Percentiles rank a stretch among this genome's conserved stretches.
Conservation (phyloP, 1,140 invertebrate genomes). For the Ruditapes philippinarum region DNA sequence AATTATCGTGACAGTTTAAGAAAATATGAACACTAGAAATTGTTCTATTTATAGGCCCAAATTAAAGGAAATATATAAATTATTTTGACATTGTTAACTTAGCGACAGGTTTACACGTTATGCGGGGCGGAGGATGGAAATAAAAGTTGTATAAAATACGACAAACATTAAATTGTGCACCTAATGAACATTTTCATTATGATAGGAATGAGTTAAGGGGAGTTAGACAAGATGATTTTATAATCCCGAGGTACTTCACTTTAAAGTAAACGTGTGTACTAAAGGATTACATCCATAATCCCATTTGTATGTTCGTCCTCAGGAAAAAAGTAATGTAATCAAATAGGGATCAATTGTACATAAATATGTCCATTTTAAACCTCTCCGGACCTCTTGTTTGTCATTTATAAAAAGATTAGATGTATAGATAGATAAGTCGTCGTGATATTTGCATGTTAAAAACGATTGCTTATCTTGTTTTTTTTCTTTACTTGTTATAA, state of each 20-base stretch:
- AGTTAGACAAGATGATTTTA: background rate
- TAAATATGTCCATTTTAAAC: slow-evolving; percentile 21
- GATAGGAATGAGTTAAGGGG: background rate
- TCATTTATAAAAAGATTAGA: slow-evolving; percentile 30
- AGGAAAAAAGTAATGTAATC: slow-evolving; percentile 2
- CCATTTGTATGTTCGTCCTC: background rate
- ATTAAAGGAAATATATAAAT: no score
- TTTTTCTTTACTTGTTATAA: background rate
- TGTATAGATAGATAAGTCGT: background rate
- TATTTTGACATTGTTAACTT: no score
- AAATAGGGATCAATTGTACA: background rate
- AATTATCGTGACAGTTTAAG: no score
- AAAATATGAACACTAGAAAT: no score
- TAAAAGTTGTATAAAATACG: background rate
- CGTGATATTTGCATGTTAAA: background rate
- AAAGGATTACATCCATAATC: background rate
- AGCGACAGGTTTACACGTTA: no score
- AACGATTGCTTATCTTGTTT: background rate
- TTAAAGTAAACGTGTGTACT: slow-evolving; percentile 7
- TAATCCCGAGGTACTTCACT: slow-evolving; percentile 19
- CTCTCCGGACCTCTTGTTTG: background rate
- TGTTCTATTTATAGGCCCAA: no score
- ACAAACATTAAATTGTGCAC: background rate
- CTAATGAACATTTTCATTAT: background rate
- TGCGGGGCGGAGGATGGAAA: no score